Conservation (phyloP, 2,113 vertebrate genomes). For the Halcyon malimbica region DNA sequence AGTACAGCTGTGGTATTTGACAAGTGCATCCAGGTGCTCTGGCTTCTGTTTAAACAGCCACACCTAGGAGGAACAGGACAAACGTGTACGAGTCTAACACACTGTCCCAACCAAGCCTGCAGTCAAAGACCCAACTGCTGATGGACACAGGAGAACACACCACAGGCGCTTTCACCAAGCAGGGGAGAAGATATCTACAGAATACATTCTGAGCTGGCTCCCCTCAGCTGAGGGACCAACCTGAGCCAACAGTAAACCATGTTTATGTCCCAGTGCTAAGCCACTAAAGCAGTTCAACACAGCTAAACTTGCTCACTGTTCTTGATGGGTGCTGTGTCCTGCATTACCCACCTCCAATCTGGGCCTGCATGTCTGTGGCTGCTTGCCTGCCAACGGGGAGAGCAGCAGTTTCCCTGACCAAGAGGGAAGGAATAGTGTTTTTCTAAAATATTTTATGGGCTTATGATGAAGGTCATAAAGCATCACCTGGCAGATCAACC, state of each 20-base stretch:
- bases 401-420: fast-evolving
- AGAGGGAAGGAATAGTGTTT: neutral
- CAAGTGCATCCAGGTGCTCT: slow-evolving; percentile 75
- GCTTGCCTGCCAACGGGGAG: neutral
- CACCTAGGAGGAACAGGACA: slow-evolving; percentile 57
- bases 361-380: neutral
- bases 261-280: neutral
- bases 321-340: fast-evolving
- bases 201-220: neutral
- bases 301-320: neutral
- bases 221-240: neutral
- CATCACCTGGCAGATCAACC: neutral
- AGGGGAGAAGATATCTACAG: neutral
- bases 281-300: neutral
- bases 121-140: neutral
- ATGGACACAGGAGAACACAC: neutral
- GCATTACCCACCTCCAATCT: neutral
- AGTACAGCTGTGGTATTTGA: slow-evolving; percentile 85
- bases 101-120: neutral
- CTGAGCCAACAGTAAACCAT: neutral
- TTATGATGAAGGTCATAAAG: neutral
- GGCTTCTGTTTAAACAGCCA: slow-evolving; percentile 84
- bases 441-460: neutral
- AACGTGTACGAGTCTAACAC: fast-evolving
- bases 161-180: neutral